These are phyloP conservation scores for Caranx ignobilis DNA, from an alignment of 2,113 vertebrate genomes.

Conservation along the genomic window DNA sequence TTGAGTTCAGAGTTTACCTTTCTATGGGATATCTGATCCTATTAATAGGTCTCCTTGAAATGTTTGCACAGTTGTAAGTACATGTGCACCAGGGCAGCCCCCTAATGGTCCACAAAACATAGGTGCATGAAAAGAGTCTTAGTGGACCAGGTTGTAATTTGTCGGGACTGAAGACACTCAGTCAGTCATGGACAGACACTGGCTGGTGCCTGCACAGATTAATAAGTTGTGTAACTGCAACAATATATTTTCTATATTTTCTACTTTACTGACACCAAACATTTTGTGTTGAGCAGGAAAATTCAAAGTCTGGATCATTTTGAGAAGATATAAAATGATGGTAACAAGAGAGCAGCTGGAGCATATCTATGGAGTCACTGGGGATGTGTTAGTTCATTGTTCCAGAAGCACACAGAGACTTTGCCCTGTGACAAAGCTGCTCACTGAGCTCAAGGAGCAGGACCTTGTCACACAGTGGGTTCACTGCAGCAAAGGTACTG, in stretches of 20 bases:
- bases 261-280: too few species aligned
- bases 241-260: too few species aligned
- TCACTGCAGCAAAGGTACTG: neutral
- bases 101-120: too few species aligned
- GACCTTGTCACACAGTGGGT: neutral
- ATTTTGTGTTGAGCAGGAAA: too few species aligned
- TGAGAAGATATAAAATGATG: neutral
- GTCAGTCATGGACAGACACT: too few species aligned
- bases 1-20: neutral
- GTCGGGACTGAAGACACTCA: too few species aligned
- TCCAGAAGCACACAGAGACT: neutral
- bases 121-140: too few species aligned
- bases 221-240: too few species aligned
- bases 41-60: neutral
- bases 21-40: neutral
- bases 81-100: neutral
- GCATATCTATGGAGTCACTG: neutral
- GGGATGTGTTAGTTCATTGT: neutral
- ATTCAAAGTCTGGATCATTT: too few species aligned
- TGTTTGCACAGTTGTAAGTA: neutral
- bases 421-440: neutral
- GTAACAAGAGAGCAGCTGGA: neutral
- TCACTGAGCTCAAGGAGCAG: neutral
- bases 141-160: too few species aligned
- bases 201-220: too few species aligned